phyloP scores from a whole-genome alignment of 1,140 invertebrate species.

The Popillia japonica region DNA sequence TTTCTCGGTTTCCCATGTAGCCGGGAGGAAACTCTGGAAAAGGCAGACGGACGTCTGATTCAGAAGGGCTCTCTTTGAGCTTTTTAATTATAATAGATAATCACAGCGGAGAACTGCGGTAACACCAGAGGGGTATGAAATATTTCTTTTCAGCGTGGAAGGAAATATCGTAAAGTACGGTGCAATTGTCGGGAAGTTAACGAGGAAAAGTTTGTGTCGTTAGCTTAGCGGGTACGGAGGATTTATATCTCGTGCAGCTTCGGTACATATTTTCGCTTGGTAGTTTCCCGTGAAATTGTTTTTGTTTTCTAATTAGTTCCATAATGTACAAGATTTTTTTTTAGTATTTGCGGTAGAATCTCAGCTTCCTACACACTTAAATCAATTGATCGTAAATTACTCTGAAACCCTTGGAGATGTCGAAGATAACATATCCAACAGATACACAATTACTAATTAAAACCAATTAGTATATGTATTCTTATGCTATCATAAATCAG shows the following conservation, averaged over 20 bases:
- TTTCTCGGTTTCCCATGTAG: background rate
- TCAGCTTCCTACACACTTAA: too few species aligned
- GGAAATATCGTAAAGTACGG: background rate
- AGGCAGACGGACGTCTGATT: background rate
- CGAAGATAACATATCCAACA: too few species aligned
- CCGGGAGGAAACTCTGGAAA: background rate
- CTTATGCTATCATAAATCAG: too few species aligned
- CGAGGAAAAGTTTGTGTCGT: background rate
- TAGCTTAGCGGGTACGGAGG: background rate
- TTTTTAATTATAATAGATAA: constrained; percentile 5
- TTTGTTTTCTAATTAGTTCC: too few species aligned
- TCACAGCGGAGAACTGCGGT: background rate
- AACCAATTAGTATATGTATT: too few species aligned
- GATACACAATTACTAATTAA: too few species aligned
- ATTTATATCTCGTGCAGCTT: background rate
- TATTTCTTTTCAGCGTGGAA: background rate
- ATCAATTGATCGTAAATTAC: too few species aligned
- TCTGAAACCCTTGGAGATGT: too few species aligned
- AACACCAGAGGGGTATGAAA: background rate
- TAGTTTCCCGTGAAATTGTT: too few species aligned
- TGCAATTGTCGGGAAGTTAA: background rate
- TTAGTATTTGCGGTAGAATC: too few species aligned
- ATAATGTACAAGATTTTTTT: too few species aligned
- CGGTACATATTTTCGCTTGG: background rate
- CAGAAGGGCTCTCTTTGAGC: background rate